These are phyloP conservation scores for Tetramorium bicarinatum DNA, from an alignment of 2,888 invertebrate species.

Conservation along the genomic window DNA sequence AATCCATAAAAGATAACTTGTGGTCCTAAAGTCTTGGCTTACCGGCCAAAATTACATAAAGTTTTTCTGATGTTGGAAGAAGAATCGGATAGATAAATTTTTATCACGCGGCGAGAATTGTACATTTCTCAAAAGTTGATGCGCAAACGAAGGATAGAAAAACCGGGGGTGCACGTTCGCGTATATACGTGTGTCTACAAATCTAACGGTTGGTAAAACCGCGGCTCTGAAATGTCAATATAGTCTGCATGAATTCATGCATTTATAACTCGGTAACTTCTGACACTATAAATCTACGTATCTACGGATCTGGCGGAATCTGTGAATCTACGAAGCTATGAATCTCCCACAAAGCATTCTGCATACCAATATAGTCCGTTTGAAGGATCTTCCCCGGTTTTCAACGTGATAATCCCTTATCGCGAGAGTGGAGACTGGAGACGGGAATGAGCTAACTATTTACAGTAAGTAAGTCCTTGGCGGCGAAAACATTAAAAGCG, in stretches of 20 bases:
- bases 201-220: constrained; percentile 14
- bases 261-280: constrained; percentile 26
- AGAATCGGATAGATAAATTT: constrained; percentile 11
- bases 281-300: constrained; percentile 37
- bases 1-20: constrained; percentile 33
- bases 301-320: constrained; percentile 15
- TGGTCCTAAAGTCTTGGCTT: background rate
- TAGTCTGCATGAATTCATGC: constrained; percentile 14
- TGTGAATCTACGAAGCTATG: constrained; percentile 17
- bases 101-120: background rate
- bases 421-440: background rate
- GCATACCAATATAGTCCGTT: constrained; percentile 14
- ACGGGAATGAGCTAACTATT: constrained; percentile 32
- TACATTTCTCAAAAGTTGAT: constrained; percentile 9
- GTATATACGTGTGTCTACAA: background rate
- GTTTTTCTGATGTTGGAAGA: background rate
- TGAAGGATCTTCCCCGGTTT: constrained; percentile 21
- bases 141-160: background rate
- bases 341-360: constrained; percentile 34
- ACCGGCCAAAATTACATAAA: constrained; percentile 4
- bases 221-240: constrained; percentile 28
- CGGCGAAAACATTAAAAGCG: constrained; percentile 45
- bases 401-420: constrained; percentile 26
- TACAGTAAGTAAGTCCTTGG: constrained; percentile 17
- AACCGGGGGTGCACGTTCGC: background rate